phyloP scores from a whole-genome alignment of 1,140 invertebrate genomes.

The Armadillidium nasatum region DNA sequence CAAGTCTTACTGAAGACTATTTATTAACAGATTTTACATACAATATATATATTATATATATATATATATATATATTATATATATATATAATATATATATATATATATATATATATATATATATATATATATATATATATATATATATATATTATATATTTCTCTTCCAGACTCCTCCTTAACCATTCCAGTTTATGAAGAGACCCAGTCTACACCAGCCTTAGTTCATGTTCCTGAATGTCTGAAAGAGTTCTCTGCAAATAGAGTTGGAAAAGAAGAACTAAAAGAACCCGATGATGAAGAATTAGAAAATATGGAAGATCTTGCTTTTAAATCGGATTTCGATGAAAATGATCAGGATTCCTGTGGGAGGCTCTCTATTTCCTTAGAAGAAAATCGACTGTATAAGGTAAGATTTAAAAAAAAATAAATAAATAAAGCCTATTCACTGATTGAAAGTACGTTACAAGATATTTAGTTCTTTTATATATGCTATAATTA shows the following conservation, averaged over 20 bases:
- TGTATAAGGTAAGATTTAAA: conserved; percentile 68
- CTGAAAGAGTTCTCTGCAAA: conserved; percentile 42
- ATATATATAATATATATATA: no score
- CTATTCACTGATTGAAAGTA: no score
- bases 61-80: no score
- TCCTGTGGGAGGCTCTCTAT: conserved; percentile 78
- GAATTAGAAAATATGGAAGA: conserved; percentile 22
- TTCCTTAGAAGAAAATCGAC: conserved; percentile 73
- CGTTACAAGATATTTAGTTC: no score
- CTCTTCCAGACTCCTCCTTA: no score
- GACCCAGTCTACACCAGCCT: conserved; percentile 74
- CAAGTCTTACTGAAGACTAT: no score
- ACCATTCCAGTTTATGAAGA: conserved; percentile 68
- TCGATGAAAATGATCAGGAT: conserved; percentile 75
- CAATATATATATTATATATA: no score
- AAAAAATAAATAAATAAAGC: background rate
- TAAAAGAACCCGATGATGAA: background rate
- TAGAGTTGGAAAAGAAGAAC: conserved; percentile 20
- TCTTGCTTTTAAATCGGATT: conserved; percentile 60
- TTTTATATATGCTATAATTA: no score
- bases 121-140: no score
- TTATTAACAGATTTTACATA: no score
- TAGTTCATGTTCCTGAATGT: conserved; percentile 62
- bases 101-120: no score
- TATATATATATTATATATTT: no score